Conservation (phyloP, 1,140 invertebrate species). For the Diabrotica virgifera region DNA sequence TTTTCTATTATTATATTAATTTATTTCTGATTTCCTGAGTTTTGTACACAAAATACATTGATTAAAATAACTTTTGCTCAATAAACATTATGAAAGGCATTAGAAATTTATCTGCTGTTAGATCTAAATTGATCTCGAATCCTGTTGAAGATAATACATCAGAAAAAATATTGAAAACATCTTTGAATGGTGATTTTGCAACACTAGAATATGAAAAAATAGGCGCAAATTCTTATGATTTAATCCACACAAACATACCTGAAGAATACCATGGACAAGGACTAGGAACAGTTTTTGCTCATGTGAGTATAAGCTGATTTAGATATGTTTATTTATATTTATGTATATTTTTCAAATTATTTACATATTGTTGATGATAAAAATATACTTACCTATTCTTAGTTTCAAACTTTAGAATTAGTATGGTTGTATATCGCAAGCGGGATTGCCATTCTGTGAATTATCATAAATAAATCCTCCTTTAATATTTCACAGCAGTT, state of each 20-base stretch:
- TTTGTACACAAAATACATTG: too few species aligned
- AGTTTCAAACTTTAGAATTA: too few species aligned
- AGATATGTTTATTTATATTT: background rate
- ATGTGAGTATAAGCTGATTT: conserved; percentile 50
- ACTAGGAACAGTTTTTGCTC: conserved; percentile 60
- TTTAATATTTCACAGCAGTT: too few species aligned
- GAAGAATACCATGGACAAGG: conserved; percentile 58
- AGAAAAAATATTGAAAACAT: conserved; percentile 22
- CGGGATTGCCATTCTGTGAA: too few species aligned
- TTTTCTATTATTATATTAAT: too few species aligned
- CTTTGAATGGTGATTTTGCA: conserved; percentile 20
- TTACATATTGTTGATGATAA: background rate
- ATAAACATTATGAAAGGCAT: conserved; percentile 7
- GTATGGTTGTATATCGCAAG: too few species aligned
- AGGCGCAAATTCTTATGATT: conserved; percentile 33
- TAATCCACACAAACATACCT: conserved; percentile 61
- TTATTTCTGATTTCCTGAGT: too few species aligned
- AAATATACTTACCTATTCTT: too few species aligned
- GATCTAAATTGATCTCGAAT: conserved; percentile 27
- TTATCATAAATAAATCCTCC: too few species aligned
- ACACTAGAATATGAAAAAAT: conserved; percentile 27
- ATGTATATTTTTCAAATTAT: conserved; percentile 13
- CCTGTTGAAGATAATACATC: conserved; percentile 20
- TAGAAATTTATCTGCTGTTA: conserved; percentile 16
- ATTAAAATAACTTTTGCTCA: too few species aligned